Percentiles rank a stretch among this genome's conserved stretches.
Evolutionary conservation across 2,888 invertebrate genomes (phyloP).

Genomic region (Drosophila trichaetosa): DNA sequence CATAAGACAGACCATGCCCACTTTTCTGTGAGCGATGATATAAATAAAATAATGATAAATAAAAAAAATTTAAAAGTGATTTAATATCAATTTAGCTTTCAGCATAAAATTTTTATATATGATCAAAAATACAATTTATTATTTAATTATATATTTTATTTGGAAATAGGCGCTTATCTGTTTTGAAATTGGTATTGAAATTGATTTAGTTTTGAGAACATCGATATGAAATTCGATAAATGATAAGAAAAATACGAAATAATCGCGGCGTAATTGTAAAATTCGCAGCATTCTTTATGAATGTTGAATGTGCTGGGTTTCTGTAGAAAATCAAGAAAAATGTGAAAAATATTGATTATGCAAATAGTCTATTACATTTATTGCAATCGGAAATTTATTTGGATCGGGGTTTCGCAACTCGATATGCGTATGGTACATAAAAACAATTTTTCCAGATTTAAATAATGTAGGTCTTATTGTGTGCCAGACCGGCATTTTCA

Average conservation of each 20-base stretch:
- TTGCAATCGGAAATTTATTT: neutral
- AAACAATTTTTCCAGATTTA: neutral
- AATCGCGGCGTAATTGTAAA: neutral
- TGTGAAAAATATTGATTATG: no score
- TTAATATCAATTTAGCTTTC: neutral
- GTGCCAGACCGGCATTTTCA: neutral
- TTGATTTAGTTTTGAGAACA: neutral
- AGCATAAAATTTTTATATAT: neutral
- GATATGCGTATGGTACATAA: neutral
- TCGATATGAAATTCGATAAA: neutral
- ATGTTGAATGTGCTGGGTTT: no score
- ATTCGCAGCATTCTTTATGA: neutral
- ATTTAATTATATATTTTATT: neutral
- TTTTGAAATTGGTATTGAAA: neutral
- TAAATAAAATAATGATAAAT: no score
- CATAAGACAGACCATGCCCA: no score
- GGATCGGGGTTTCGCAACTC: neutral
- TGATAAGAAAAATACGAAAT: neutral
- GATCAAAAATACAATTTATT: neutral
- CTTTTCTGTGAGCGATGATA: no score
- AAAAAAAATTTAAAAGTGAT: neutral
- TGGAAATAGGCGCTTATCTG: neutral
- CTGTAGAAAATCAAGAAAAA: no score
- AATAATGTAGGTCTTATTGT: neutral
- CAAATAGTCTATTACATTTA: neutral